Conservation (phyloP, 2,888 invertebrate genomes). For the Meganola albula region DNA sequence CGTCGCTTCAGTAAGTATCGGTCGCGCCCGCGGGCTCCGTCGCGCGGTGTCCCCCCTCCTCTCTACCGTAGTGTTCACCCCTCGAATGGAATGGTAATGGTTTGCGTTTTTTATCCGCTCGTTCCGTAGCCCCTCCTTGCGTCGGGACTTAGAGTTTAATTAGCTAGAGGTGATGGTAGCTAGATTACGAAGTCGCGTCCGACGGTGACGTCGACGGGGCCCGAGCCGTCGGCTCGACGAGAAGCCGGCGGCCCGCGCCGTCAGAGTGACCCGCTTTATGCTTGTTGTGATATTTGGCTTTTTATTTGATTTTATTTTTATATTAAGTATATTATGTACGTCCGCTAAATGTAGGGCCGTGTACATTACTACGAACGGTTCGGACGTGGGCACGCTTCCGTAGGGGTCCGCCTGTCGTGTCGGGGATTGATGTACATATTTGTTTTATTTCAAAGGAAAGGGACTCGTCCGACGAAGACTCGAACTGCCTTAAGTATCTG, state of each 20-base stretch:
- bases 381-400: not conserved
- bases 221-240: slow-evolving; percentile 11
- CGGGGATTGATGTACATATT: slow-evolving; percentile 50
- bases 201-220: too few relatives aligned
- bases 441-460: slow-evolving; percentile 64
- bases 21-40: slow-evolving; percentile 34
- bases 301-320: slow-evolving; percentile 55
- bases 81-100: slow-evolving; percentile 65
- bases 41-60: slow-evolving; percentile 33
- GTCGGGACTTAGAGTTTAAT: slow-evolving; percentile 43
- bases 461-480: slow-evolving; percentile 74
- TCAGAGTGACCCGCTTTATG: slow-evolving; percentile 57
- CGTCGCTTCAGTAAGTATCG: slow-evolving; percentile 92
- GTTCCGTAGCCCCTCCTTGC: slow-evolving; percentile 47
- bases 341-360: slow-evolving; percentile 23
- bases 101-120: slow-evolving; percentile 56
- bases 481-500: slow-evolving; percentile 84
- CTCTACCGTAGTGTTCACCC: slow-evolving; percentile 50
- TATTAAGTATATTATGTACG: slow-evolving; percentile 29
- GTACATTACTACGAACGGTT: slow-evolving; percentile 17
- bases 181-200: too few relatives aligned
- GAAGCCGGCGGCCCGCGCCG: slow-evolving; percentile 28
- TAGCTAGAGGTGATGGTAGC: slow-evolving; percentile 65
- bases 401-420: slow-evolving; percentile 7
- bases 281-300: slow-evolving; percentile 74